Evolutionary conservation across 2,797 vertebrate species (phyloP).

Genomic region (Megaceryle alcyon): DNA sequence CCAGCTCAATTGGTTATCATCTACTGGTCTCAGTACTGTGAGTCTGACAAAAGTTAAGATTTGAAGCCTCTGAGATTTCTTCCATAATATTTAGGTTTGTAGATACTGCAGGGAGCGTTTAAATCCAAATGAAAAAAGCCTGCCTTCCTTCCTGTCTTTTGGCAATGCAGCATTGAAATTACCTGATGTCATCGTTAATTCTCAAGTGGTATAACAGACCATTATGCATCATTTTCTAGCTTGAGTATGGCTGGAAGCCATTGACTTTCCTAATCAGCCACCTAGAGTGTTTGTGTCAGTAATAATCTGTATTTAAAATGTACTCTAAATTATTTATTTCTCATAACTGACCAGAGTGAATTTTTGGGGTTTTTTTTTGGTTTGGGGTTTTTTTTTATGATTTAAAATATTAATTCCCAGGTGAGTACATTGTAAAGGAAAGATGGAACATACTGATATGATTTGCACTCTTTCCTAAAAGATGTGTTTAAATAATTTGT

Average conservation of each 20-base stretch:
- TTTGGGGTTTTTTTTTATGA: background rate
- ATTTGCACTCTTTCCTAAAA: background rate
- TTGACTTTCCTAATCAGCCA: constrained; percentile 54
- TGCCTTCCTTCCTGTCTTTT: constrained; percentile 59
- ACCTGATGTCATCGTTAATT: constrained; percentile 50
- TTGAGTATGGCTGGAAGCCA: constrained; percentile 51
- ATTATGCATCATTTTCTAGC: background rate
- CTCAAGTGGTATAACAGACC: constrained; percentile 38
- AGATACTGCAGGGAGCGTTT: constrained; percentile 48
- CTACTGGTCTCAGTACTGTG: background rate
- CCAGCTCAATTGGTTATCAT: background rate
- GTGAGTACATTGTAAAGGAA: background rate
- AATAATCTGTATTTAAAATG: constrained; percentile 46
- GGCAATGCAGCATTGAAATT: constrained; percentile 22
- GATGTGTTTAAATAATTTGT: background rate
- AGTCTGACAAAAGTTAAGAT: background rate
- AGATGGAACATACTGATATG: background rate
- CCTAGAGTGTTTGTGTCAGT: constrained; percentile 44
- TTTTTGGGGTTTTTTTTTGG: background rate
- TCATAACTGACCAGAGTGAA: background rate
- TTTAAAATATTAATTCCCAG: background rate
- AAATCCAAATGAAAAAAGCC: constrained; percentile 20
- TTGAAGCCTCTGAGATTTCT: background rate
- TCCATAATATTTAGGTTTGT: constrained; percentile 13
- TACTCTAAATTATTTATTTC: constrained; percentile 25